Conservation (phyloP, 64 coral and sea anemone genomes). For the Pachyseris speciosa region DNA sequence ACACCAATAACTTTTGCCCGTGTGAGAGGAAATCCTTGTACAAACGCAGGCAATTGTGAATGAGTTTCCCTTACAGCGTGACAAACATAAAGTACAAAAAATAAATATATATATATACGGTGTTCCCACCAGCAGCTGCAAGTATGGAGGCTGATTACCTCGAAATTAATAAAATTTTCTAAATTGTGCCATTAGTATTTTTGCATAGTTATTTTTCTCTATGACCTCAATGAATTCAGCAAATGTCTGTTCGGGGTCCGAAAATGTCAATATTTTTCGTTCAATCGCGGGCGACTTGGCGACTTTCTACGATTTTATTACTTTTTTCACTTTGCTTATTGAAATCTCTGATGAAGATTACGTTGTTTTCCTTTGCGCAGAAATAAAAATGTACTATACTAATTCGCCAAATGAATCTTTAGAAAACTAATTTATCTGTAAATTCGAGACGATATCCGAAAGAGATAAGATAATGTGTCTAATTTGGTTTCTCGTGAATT, state of each 20-base stretch:
- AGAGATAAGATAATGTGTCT: slow-evolving; percentile 80
- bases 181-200: slow-evolving; percentile 93
- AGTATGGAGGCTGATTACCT: slow-evolving; percentile 37
- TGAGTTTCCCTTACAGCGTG: slow-evolving; percentile 39
- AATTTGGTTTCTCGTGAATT: slow-evolving; percentile 80
- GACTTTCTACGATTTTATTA: slow-evolving; percentile 65
- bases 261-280: slow-evolving; percentile 22
- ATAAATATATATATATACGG: slow-evolving; percentile 3
- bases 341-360: slow-evolving; percentile 42
- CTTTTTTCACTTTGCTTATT: slow-evolving; percentile 56
- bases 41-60: slow-evolving; percentile 38
- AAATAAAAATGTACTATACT: slow-evolving; percentile 87
- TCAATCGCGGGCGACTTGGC: background rate
- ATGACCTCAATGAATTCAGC: slow-evolving; percentile 60
- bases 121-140: slow-evolving; percentile 42
- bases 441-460: slow-evolving; percentile 85
- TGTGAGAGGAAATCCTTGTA: slow-evolving; percentile 66
- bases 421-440: slow-evolving; percentile 95
- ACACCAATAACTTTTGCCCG: slow-evolving; percentile 56
- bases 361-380: slow-evolving; percentile 78
- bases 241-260: slow-evolving; percentile 23
- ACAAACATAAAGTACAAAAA: slow-evolving; percentile 55
- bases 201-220: slow-evolving; percentile 73
- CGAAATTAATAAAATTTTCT: slow-evolving; percentile 87
- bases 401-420: slow-evolving; percentile 98